Evolutionary conservation across 2,888 invertebrate genomes (phyloP).

Genomic region (Atethmia centrago): DNA sequence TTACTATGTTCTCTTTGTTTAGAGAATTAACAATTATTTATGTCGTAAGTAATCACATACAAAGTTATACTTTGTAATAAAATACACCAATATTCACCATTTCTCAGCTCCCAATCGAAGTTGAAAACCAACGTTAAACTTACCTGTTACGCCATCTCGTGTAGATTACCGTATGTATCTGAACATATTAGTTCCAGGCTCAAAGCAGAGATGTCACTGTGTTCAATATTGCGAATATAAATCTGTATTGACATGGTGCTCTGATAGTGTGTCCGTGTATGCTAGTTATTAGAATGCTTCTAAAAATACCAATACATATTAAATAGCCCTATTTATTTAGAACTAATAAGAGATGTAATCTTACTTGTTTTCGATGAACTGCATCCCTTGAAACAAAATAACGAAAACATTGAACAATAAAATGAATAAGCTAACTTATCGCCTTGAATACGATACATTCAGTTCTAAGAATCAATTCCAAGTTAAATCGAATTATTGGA

Average conservation of each 20-base stretch:
- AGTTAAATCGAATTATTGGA: neutral
- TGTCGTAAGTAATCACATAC: neutral
- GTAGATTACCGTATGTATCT: neutral
- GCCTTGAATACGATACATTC: neutral
- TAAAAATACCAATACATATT: neutral
- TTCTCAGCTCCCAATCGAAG: neutral
- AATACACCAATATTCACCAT: neutral
- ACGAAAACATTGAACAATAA: too few species aligned
- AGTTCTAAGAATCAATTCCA: neutral
- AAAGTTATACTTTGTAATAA: neutral
- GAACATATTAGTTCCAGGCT: conserved; percentile 20
- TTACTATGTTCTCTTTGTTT: neutral
- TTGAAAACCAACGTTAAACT: neutral
- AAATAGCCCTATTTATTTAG: neutral
- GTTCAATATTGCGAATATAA: neutral
- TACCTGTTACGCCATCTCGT: conserved; percentile 11
- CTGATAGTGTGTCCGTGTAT: neutral
- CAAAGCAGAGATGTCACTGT: conserved; percentile 43
- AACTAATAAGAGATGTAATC: neutral
- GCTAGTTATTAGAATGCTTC: neutral
- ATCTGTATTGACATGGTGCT: neutral
- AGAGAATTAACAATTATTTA: neutral
- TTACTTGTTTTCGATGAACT: neutral
- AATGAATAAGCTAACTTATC: too few species aligned
- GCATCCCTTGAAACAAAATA: too few species aligned